Percentiles rank a stretch among this genome's conserved stretches.
Evolutionary conservation across 2,797 vertebrate genomes (phyloP).

Genomic region (Sebastes oblongus): DNA sequence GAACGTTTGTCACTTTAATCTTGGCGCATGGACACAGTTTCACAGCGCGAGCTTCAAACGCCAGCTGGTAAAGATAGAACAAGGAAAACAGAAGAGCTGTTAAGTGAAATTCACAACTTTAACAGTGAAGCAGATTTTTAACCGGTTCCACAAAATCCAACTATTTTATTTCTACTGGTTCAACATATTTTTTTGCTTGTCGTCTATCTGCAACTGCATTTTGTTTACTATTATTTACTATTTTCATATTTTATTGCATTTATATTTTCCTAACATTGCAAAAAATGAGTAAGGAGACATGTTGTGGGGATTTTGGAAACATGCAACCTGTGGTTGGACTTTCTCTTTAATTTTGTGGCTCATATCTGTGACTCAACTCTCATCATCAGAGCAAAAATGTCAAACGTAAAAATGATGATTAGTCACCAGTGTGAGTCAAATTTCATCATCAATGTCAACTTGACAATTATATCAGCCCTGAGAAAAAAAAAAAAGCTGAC

Average conservation of each 20-base stretch:
- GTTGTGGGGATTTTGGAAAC: not conserved
- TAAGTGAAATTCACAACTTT: not conserved
- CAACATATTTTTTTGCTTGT: not conserved
- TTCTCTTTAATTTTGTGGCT: not conserved
- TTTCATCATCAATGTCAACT: not conserved
- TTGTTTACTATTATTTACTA: not conserved
- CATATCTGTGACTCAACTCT: not conserved
- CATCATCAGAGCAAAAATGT: not conserved
- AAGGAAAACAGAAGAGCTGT: not conserved
- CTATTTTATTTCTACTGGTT: too few relatives aligned
- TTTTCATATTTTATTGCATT: not conserved
- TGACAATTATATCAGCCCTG: not conserved
- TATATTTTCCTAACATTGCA: not conserved
- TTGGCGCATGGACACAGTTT: conserved; percentile 22
- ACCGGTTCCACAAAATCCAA: too few relatives aligned
- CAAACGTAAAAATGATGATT: not conserved
- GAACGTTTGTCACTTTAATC: conserved; percentile 77
- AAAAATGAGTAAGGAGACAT: not conserved
- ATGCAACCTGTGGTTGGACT: not conserved
- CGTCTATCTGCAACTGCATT: not conserved
- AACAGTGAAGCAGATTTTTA: too few relatives aligned
- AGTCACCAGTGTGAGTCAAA: not conserved
- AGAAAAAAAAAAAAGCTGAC: conserved; percentile 39
- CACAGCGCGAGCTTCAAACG: conserved; percentile 69
- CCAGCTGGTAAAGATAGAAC: conserved; percentile 64